Evolutionary conservation across 2,888 invertebrate species (phyloP).

Genomic region (Meiosimyza platycephala): DNA sequence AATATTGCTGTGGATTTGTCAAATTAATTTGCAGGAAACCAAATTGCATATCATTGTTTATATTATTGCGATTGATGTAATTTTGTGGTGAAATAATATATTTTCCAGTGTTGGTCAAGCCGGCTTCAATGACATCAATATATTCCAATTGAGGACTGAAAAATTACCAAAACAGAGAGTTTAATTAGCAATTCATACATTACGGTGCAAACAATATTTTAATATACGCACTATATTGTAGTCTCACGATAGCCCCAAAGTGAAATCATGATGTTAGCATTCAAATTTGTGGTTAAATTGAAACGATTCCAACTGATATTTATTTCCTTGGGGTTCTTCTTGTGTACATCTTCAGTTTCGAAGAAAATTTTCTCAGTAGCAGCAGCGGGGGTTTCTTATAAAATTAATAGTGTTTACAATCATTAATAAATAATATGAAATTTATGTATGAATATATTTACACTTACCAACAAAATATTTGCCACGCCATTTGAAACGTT

Average conservation of each 20-base stretch:
- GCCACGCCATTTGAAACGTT: constrained; percentile 89
- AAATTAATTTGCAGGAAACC: constrained; percentile 90
- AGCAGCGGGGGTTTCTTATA: constrained; percentile 85
- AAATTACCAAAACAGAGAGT: constrained; percentile 1
- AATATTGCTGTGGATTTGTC: constrained; percentile 78
- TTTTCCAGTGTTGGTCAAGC: constrained; percentile 76
- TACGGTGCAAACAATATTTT: neutral
- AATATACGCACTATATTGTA: constrained; percentile 71
- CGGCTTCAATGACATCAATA: constrained; percentile 80
- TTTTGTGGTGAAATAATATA: constrained; percentile 80
- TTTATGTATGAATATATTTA: neutral
- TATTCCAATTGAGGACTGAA: constrained; percentile 81
- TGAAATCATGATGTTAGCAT: constrained; percentile 82
- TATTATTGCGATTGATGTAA: constrained; percentile 78
- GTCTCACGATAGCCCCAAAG: constrained; percentile 92
- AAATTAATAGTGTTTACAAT: neutral
- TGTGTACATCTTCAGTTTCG: constrained; percentile 77
- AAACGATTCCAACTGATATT: constrained; percentile 85
- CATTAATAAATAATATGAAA: neutral
- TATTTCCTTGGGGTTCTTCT: constrained; percentile 79
- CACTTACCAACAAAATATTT: constrained; percentile 88
- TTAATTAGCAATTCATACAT: neutral
- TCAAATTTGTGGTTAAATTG: constrained; percentile 85
- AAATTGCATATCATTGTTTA: constrained; percentile 81
- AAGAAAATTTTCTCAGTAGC: constrained; percentile 89